These are phyloP conservation scores for Sarcophaga bullata DNA, from an alignment of 1,140 invertebrate species.

Conservation along the genomic window DNA sequence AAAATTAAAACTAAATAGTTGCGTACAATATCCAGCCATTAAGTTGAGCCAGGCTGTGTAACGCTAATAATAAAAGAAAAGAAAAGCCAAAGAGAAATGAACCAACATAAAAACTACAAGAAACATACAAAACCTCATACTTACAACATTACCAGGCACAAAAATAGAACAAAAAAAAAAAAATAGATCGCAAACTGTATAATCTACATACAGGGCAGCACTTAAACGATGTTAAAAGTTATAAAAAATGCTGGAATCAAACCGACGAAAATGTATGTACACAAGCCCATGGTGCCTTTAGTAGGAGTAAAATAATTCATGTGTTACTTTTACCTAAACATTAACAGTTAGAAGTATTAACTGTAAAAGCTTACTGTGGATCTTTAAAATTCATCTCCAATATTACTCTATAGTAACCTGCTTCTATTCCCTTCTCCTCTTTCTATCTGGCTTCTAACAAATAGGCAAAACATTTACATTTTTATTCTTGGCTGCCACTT, in stretches of 20 bases:
- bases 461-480: constrained; percentile 24
- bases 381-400: neutral
- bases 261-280: neutral
- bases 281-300: neutral
- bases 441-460: neutral
- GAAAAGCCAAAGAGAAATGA: neutral
- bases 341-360: neutral
- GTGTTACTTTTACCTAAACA: constrained; percentile 9
- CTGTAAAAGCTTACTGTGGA: neutral
- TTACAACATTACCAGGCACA: neutral
- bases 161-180: neutral
- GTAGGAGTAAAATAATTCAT: constrained; percentile 23
- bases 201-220: constrained; percentile 23
- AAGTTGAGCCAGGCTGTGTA: constrained; percentile 1
- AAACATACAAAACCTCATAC: constrained; percentile 18
- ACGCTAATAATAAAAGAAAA: neutral
- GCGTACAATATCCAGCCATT: constrained; percentile 33
- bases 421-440: too few relatives aligned
- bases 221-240: constrained; percentile 18
- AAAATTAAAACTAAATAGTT: constrained; percentile 47
- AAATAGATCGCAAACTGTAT: neutral
- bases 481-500: neutral
- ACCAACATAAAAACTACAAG: neutral
- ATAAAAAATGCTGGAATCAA: neutral
- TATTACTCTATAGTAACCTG: neutral